phyloP scores from a whole-genome alignment of 2,888 invertebrate species.

The Pteria penguin region DNA sequence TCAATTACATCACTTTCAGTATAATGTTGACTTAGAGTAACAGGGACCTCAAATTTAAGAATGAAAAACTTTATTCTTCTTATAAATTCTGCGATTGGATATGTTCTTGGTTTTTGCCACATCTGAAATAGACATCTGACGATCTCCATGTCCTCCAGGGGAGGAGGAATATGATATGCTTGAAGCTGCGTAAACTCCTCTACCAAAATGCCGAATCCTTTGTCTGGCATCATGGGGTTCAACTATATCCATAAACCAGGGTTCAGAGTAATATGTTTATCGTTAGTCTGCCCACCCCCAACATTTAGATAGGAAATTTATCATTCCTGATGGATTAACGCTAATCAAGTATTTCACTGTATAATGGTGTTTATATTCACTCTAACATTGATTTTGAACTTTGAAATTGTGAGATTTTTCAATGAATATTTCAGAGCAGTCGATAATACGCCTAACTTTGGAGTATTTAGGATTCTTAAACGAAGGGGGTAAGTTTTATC shows the following conservation, averaged over 20 bases:
- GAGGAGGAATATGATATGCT: conserved; percentile 20
- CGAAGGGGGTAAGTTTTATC: too few species aligned
- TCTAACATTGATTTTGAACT: not conserved
- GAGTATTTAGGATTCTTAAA: too few species aligned
- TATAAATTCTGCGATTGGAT: conserved; percentile 38
- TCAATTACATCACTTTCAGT: conserved; percentile 27
- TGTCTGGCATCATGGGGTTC: conserved; percentile 40
- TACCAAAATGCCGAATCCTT: conserved; percentile 37
- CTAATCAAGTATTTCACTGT: conserved; percentile 38
- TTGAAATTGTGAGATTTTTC: too few species aligned
- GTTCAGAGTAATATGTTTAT: conserved; percentile 19
- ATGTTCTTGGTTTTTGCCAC: conserved; percentile 32
- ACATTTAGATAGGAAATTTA: conserved; percentile 31
- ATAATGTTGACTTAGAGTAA: conserved; percentile 21
- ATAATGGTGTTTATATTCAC: conserved; percentile 39
- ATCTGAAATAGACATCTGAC: conserved; percentile 27
- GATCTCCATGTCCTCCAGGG: conserved; percentile 15
- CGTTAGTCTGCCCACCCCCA: too few species aligned
- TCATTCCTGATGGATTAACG: conserved; percentile 33
- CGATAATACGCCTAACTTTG: too few species aligned
- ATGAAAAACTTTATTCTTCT: conserved; percentile 34
- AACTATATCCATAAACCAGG: conserved; percentile 16
- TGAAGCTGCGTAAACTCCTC: conserved; percentile 8
- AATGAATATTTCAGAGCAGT: too few species aligned
- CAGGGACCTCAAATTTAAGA: conserved; percentile 29